Evolutionary conservation across 2,797 vertebrate species (phyloP).

Genomic region (Tangara arthus): DNA sequence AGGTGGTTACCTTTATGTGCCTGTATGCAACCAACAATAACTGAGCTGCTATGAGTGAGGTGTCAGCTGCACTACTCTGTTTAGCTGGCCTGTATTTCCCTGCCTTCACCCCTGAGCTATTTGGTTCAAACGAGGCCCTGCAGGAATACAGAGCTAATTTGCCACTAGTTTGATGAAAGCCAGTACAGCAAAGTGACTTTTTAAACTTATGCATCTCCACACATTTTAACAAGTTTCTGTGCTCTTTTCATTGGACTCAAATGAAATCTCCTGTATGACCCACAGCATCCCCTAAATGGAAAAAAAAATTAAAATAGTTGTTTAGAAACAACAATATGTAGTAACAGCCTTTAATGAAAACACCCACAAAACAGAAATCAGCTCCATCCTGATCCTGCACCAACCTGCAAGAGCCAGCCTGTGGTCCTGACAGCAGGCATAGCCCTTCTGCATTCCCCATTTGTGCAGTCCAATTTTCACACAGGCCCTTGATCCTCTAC

Average conservation of each 20-base stretch:
- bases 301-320: not conserved
- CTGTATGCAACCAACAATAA: not conserved
- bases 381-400: not conserved
- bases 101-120: not conserved
- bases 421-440: fast-evolving
- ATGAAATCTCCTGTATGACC: not conserved
- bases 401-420: not conserved
- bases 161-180: not conserved
- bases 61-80: not conserved
- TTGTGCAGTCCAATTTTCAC: not conserved
- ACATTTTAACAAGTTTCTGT: not conserved
- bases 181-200: not conserved
- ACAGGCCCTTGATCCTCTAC: not conserved
- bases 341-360: not conserved
- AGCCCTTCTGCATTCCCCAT: not conserved
- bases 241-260: not conserved
- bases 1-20: not conserved
- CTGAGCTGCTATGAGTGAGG: not conserved
- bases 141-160: not conserved
- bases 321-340: not conserved
- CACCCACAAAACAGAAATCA: not conserved
- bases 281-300: not conserved
- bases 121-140: not conserved
- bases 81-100: not conserved
- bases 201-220: not conserved